Conservation (phyloP, 2,113 vertebrate genomes). For the Rhinolophus ferrumequinum region DNA sequence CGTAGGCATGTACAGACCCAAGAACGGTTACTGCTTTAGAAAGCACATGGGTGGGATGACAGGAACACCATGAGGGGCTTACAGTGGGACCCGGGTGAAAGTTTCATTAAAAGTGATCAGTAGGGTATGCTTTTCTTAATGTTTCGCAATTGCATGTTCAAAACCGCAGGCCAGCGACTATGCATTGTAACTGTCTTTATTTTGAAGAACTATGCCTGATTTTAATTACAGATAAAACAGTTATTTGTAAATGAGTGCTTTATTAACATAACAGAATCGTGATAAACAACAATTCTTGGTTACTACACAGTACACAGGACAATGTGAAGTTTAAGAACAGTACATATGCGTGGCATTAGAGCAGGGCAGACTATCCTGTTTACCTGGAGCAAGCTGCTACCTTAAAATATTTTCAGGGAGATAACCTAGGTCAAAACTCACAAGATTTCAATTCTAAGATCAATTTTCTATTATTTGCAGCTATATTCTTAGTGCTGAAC, state of each 20-base stretch:
- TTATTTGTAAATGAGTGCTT: constrained; percentile 79
- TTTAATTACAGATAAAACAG: constrained; percentile 79
- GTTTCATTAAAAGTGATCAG: constrained; percentile 86
- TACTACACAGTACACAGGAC: constrained; percentile 40
- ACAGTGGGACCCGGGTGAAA: constrained; percentile 76
- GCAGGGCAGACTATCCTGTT: neutral
- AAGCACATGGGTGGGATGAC: constrained; percentile 84
- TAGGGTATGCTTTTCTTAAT: constrained; percentile 73
- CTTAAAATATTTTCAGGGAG: constrained; percentile 25
- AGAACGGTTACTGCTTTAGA: constrained; percentile 84
- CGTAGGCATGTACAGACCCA: constrained; percentile 58
- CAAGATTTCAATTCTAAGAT: neutral
- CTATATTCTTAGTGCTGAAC: neutral
- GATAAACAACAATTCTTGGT: constrained; percentile 70
- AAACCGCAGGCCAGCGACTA: constrained; percentile 62
- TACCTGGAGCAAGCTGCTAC: neutral
- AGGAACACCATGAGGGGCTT: constrained; percentile 81
- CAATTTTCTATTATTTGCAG: constrained; percentile 7
- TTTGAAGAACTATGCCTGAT: constrained; percentile 73
- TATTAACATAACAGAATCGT: constrained; percentile 74
- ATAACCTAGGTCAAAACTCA: neutral
- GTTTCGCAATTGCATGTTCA: constrained; percentile 76
- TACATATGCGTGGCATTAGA: rapidly evolving
- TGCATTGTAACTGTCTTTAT: constrained; percentile 75
- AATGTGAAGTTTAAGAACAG: constrained; percentile 33